Conservation (phyloP, 2,888 invertebrate species). For the Orchesellides sinensis region DNA sequence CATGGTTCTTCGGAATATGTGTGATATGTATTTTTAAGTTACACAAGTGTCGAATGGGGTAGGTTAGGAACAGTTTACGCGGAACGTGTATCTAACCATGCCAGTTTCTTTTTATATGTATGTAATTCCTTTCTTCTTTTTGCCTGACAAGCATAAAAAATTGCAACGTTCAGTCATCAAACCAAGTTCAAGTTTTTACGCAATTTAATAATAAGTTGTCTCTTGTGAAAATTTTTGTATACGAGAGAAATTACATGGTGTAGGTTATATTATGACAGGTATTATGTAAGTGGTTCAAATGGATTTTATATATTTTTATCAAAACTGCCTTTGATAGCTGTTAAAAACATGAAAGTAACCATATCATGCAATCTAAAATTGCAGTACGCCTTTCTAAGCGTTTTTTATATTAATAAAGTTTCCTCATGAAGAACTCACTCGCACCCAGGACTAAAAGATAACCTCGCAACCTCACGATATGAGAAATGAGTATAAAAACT, state of each 20-base stretch:
- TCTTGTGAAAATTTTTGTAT: background rate
- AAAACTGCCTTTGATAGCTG: too few relatives aligned
- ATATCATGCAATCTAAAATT: too few relatives aligned
- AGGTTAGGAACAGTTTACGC: constrained; percentile 46
- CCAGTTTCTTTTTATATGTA: background rate
- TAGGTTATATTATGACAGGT: too few relatives aligned
- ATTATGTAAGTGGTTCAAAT: too few relatives aligned
- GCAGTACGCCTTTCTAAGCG: too few relatives aligned
- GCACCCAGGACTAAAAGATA: too few relatives aligned
- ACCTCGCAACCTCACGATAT: background rate
- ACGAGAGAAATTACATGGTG: too few relatives aligned
- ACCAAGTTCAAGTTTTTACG: constrained; percentile 28
- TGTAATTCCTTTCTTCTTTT: background rate
- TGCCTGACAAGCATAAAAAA: background rate
- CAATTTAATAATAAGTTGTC: background rate
- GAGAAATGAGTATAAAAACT: background rate
- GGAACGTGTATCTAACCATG: background rate
- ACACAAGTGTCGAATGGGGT: constrained; percentile 37
- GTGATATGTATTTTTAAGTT: background rate
- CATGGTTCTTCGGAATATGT: background rate
- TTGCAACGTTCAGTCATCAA: too few relatives aligned
- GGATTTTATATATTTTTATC: too few relatives aligned
- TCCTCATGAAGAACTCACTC: too few relatives aligned
- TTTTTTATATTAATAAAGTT: too few relatives aligned
- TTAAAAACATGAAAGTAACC: too few relatives aligned